Conservation (phyloP, 2,797 vertebrate species). For the Cyprinella venusta region DNA sequence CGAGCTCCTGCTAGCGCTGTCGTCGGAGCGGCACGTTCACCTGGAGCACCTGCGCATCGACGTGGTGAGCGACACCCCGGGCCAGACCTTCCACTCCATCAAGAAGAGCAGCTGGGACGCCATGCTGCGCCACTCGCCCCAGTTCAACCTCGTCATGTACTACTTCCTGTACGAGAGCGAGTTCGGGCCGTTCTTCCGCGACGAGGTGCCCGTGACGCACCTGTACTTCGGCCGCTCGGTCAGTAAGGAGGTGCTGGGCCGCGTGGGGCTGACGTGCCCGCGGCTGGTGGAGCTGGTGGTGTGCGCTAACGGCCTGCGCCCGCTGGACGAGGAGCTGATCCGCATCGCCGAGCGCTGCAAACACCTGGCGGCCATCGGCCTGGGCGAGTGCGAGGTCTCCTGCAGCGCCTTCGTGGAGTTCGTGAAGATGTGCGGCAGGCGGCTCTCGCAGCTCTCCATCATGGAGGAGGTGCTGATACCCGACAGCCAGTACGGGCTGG, state of each 20-base stretch:
- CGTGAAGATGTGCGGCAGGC: conserved; percentile 86
- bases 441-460: conserved; percentile 85
- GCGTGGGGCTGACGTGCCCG: conserved; percentile 85
- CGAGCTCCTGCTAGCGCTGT: conserved; percentile 84
- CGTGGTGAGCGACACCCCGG: conserved; percentile 86
- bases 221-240: conserved; percentile 88
- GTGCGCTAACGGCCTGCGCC: conserved; percentile 85
- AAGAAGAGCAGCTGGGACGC: conserved; percentile 90
- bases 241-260: conserved; percentile 86
- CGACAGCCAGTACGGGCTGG: conserved; percentile 84
- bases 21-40: conserved; percentile 85
- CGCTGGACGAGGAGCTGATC: conserved; percentile 86
- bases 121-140: conserved; percentile 86
- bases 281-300: conserved; percentile 86
- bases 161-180: conserved; percentile 88
- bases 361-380: conserved; percentile 83
- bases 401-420: conserved; percentile 90
- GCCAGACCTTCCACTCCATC: conserved; percentile 85
- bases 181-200: conserved; percentile 86
- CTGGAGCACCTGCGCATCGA: conserved; percentile 88
- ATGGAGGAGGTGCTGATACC: conserved; percentile 89
- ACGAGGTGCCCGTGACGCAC: conserved; percentile 85
- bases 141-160: conserved; percentile 89
- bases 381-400: conserved; percentile 87
- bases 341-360: conserved; percentile 85